Conservation (phyloP, 2,113 vertebrate species). For the Dasypus novemcinctus region DNA sequence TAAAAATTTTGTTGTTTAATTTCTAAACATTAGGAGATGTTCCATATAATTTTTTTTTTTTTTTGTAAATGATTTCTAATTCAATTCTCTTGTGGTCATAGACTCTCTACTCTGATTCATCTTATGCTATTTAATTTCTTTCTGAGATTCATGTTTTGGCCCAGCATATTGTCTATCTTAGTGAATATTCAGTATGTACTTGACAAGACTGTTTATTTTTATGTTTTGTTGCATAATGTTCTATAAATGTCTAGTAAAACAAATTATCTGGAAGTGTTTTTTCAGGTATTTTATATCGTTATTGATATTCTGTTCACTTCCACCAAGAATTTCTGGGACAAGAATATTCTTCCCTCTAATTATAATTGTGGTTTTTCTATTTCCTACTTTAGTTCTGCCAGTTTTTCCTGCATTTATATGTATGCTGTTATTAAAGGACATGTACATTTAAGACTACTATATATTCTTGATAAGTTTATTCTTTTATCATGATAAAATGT, state of each 20-base stretch:
- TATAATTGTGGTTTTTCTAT: no score
- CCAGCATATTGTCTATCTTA: background rate
- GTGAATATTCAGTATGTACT: background rate
- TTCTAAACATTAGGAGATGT: background rate
- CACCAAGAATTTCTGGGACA: background rate
- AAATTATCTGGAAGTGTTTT: background rate
- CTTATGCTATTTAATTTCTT: background rate
- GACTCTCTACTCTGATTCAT: background rate
- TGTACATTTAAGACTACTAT: background rate
- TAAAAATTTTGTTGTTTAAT: background rate
- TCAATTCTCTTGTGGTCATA: background rate
- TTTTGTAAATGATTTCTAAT: background rate
- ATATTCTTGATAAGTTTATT: background rate
- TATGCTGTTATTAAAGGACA: background rate
- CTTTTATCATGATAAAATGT: background rate
- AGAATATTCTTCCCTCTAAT: background rate
- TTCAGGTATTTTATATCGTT: background rate
- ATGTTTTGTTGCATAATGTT: background rate
- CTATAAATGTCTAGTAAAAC: background rate
- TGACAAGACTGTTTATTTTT: background rate
- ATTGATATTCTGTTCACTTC: background rate
- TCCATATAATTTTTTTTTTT: background rate
- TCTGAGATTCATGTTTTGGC: background rate
- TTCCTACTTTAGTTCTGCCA: background rate
- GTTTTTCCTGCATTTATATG: background rate